Percentiles rank a stretch among this genome's conserved stretches.
phyloP scores from a whole-genome alignment of 2,113 vertebrate species.

The Clarias macrocephalus region DNA sequence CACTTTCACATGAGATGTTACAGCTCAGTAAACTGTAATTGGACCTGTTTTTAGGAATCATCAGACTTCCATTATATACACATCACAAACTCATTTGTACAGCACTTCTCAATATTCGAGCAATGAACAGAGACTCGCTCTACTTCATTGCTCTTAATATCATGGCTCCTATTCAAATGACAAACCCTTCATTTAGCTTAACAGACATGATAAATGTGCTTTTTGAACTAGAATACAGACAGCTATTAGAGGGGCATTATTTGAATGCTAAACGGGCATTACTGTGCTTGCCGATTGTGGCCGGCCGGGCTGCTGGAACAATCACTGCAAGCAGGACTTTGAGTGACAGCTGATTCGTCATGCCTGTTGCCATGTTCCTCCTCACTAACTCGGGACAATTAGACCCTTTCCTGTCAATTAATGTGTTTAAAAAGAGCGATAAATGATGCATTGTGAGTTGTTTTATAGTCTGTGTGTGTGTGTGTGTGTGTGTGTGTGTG shows the following conservation, averaged over 20 bases:
- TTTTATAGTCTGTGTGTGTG: slow-evolving; percentile 22
- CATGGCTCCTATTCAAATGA: slow-evolving; percentile 47
- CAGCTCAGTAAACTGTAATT: slow-evolving; percentile 39
- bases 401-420: slow-evolving; percentile 51
- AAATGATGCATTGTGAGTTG: slow-evolving; percentile 27
- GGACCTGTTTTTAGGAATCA: slow-evolving; percentile 30
- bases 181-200: slow-evolving; percentile 41
- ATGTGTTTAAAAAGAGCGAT: slow-evolving; percentile 41
- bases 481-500: slow-evolving; percentile 33
- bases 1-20: slow-evolving; percentile 18
- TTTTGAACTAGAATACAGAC: slow-evolving; percentile 54
- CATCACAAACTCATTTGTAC: slow-evolving; percentile 37
- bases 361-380: slow-evolving; percentile 45
- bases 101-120: slow-evolving; percentile 34
- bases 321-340: slow-evolving; percentile 37
- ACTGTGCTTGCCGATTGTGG: slow-evolving; percentile 30
- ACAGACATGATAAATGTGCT: slow-evolving; percentile 50
- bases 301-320: slow-evolving; percentile 39
- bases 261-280: slow-evolving; percentile 44
- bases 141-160: slow-evolving; percentile 45
- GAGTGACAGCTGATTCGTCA: slow-evolving; percentile 53
- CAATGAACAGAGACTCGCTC: slow-evolving; percentile 40
- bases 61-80: slow-evolving; percentile 35
- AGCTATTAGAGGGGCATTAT: slow-evolving; percentile 52
- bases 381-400: slow-evolving; percentile 50